These are phyloP conservation scores for Melanotus villosus DNA, from an alignment of 2,888 invertebrate genomes.

Conservation along the genomic window DNA sequence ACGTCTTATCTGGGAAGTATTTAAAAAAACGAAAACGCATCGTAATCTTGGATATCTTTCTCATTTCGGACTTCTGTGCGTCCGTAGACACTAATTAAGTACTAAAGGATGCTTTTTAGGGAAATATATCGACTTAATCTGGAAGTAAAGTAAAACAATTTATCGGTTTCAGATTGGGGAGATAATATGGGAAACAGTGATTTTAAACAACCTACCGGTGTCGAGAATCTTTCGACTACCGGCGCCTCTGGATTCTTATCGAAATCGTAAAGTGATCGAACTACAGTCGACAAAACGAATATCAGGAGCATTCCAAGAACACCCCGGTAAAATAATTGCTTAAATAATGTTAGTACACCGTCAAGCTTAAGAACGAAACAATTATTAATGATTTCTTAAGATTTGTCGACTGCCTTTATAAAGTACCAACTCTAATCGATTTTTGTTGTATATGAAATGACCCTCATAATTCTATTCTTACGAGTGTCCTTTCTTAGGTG, in stretches of 20 bases:
- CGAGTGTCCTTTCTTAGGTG: slow-evolving; percentile 50
- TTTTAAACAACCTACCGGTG: slow-evolving; percentile 59
- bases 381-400: slow-evolving; percentile 56
- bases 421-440: slow-evolving; percentile 55
- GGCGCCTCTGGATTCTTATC: slow-evolving; percentile 61
- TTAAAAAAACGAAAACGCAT: slow-evolving; percentile 26
- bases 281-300: slow-evolving; percentile 41
- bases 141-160: slow-evolving; percentile 42
- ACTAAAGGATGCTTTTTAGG: slow-evolving; percentile 51
- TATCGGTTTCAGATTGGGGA: slow-evolving; percentile 56
- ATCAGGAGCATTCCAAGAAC: slow-evolving; percentile 48
- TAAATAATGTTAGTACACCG: slow-evolving; percentile 47
- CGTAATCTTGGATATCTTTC: slow-evolving; percentile 34
- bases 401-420: slow-evolving; percentile 44
- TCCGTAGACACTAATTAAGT: slow-evolving; percentile 57
- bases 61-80: slow-evolving; percentile 33
- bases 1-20: slow-evolving; percentile 21
- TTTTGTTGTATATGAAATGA: slow-evolving; percentile 57
- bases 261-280: slow-evolving; percentile 55
- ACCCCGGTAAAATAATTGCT: slow-evolving; percentile 48
- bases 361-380: slow-evolving; percentile 46
- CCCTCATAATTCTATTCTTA: slow-evolving; percentile 57
- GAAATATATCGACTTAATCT: slow-evolving; percentile 48
- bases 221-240: slow-evolving; percentile 52
- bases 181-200: slow-evolving; percentile 59